Evolutionary conservation across 2,888 invertebrate species (phyloP), one percentile per base, ranked within the genome.

Genomic region (Philonicus albiceps): DNA sequence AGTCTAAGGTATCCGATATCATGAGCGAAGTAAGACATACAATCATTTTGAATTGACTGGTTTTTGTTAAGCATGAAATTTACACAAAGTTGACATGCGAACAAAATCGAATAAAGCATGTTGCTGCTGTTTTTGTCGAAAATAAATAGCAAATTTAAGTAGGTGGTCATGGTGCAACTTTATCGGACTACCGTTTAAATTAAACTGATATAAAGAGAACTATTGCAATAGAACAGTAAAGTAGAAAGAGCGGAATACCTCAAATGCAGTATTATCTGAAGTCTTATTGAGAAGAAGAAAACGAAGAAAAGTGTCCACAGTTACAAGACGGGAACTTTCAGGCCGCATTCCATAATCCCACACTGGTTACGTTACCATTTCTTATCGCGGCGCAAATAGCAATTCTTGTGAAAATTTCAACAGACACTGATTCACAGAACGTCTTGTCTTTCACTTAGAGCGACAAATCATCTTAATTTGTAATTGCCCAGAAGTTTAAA

Each of bases 261-360:
- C 22, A 64, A 64, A 13, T 64, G 64, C 64, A 64, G 22, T 64
- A 7, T 64, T 64, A 64, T 64, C 64, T 64, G 64, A 16, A 19
- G 53, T 16, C 53, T 53, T 53, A 53, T 19, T 53, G 53, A 2
- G 64, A 64, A 64, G 64, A 64, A 64, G 64, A 64, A 64, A 64
- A 64, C 64, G 64, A 22, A 64, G 64, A 64, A 64, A 64, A 64
- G 7, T 64, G 11, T 64, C 64, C 64, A 64, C 64, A 11, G 64
- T 64, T 64, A 64, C 64, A 64, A 64, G 64, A 64, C 64, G 27
- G 11, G 64, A 64, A 64, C 27, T 64, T 22, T 27, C 34, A 80
- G n/a, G 30, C 80, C 31, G 80, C 80, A 80, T 80, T 80, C 80
- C 80, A 53, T 49, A 43, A 53, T 80, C 80, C 53, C 80, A 80